Evolutionary conservation across 23 tunicate genomes (phyloP).

Genomic region (Halocynthia aurantium): DNA sequence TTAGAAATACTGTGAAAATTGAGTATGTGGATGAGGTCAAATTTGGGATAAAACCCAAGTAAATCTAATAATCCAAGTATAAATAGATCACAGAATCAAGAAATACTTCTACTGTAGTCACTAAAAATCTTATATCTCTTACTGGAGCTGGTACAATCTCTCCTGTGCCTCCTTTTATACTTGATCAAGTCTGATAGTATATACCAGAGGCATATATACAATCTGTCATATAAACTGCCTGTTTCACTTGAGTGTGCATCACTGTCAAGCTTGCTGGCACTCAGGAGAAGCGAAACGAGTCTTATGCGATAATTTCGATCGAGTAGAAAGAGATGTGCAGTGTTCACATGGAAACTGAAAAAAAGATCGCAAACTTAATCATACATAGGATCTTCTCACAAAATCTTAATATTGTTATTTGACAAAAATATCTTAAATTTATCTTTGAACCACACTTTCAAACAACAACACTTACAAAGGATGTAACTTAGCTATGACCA

Average conservation of each 20-base stretch:
- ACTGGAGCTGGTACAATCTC: no score
- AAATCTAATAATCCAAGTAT: not conserved
- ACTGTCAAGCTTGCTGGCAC: constrained; percentile 80
- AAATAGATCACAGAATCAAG: not conserved
- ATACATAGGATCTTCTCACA: not conserved
- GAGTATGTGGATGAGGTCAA: not conserved
- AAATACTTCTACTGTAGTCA: not conserved
- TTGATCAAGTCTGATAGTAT: constrained; percentile 38
- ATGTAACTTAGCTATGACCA: constrained; percentile 40
- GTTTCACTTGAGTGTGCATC: constrained; percentile 24
- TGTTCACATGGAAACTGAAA: constrained; percentile 39
- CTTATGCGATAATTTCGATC: constrained; percentile 22
- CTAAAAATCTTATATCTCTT: no score
- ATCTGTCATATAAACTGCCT: constrained; percentile 79
- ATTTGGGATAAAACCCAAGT: not conserved
- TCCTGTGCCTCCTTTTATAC: not conserved
- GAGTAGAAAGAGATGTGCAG: constrained; percentile 32
- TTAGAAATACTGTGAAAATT: not conserved
- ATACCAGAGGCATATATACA: constrained; percentile 74
- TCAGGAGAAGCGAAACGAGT: constrained; percentile 64
- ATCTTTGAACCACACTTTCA: no score
- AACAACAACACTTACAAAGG: constrained; percentile 37
- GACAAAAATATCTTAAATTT: no score
- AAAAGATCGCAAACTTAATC: no score
- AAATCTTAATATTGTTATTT: not conserved